Base-by-base conservation (phyloP, 1,140 invertebrate genomes). In the Formica selysi region DNA sequence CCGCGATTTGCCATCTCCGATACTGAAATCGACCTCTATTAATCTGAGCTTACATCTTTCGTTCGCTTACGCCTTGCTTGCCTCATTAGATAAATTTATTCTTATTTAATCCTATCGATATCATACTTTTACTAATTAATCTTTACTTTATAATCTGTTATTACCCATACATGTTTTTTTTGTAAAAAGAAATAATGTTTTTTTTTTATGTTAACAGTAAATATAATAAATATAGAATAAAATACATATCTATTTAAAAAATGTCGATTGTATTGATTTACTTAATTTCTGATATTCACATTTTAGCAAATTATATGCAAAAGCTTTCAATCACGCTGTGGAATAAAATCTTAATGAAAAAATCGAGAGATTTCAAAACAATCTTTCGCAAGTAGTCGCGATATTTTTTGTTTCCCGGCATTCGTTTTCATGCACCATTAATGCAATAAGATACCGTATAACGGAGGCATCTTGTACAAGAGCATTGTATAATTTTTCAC, bases 21-120 rank as follows among this genome's bases (percentile, higher is more conserved):
- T 91, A 88, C 78, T 68, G 67, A 89, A 92, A 88, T 89, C 86
- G 89, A 79, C 79, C 84, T 7, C 85, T 74, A 89, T 90, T 89
- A 88, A 92, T 89, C 83, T 83, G 71, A 83, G 68, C 68, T 83
- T 74, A 74, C 68, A 74, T 67, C 67, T 85, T 86, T 80, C 41
- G 80, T 68, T 54, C 26, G 57, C 61, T 59, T 36, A n/a, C 67
- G 1, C 48, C 48, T 83, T 83, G 68, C 68, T 74, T 36, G 54
- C 67, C 29, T 32, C 22, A n/a, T 26, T 13, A 83, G 29, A 73
- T 83, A 83, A 44, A 83, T 48, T 13, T 10, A 19, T 70, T 41
- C n/a, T 62, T 62, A 51, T 74, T 83, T 74, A 61, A 83, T 36
- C 16, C 26, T 22, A 22, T 44, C 38, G n/a, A 59, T 57, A 41